Percentiles rank a stretch among this genome's conserved stretches.
These are phyloP conservation scores for Frieseomelitta varia DNA, from an alignment of 1,140 invertebrate species.

Conservation along the genomic window DNA sequence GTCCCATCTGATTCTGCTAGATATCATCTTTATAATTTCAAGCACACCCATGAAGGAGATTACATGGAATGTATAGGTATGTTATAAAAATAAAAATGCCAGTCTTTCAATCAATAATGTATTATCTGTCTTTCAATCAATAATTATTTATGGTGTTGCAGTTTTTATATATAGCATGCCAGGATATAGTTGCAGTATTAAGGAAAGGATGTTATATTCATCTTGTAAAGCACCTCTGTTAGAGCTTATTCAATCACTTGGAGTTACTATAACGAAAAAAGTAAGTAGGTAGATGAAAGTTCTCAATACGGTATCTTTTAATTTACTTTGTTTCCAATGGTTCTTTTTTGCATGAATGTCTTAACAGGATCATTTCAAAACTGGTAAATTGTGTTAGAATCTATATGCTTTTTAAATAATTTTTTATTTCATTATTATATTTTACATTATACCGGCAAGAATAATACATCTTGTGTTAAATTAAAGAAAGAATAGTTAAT, in stretches of 20 bases:
- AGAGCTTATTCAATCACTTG: conserved; percentile 89
- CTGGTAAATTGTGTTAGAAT: conserved; percentile 17
- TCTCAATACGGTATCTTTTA: not conserved
- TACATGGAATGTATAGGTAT: conserved; percentile 91
- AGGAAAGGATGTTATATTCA: conserved; percentile 98
- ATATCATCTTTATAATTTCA: conserved; percentile 96
- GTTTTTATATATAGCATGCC: conserved; percentile 99
- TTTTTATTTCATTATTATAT: not conserved
- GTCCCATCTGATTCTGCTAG: conserved; percentile 92
- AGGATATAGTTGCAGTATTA: conserved; percentile 95
- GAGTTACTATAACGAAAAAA: conserved; percentile 91
- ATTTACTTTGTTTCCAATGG: not conserved
- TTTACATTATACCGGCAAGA: not conserved
- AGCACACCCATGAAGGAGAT: conserved; percentile 96
- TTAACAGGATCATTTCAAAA: conserved; percentile 5
- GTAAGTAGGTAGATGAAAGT: conserved; percentile 82
- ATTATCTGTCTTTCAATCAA: not conserved
- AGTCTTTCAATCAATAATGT: not conserved
- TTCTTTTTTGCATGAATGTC: conserved; percentile 27
- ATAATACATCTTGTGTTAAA: not conserved
- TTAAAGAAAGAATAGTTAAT: not conserved
- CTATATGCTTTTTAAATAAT: not conserved
- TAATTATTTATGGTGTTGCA: conserved; percentile 81
- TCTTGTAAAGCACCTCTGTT: conserved; percentile 96
- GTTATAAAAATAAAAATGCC: not conserved